Conservation (phyloP, 2,113 vertebrate genomes). For the Megaleporinus macrocephalus region DNA sequence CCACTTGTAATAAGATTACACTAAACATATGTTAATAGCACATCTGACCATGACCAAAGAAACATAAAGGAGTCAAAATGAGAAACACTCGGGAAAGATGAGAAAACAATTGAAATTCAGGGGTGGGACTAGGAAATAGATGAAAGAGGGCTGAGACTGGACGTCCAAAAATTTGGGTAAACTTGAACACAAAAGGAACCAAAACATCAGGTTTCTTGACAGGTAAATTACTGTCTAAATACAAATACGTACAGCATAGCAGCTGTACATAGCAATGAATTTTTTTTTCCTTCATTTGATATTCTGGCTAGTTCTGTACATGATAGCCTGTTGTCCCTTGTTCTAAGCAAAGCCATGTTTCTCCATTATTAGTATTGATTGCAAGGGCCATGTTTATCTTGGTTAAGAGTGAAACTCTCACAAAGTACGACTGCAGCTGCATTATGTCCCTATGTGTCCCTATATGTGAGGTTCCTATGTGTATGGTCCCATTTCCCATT, state of each 20-base stretch:
- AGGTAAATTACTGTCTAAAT: neutral
- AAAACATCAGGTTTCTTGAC: neutral
- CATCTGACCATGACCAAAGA: too few relatives aligned
- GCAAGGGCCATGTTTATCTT: neutral
- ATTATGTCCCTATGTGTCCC: neutral
- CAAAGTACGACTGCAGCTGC: conserved; percentile 31
- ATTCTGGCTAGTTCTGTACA: conserved; percentile 1
- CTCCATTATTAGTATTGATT: conserved; percentile 47
- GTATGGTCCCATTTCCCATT: conserved; percentile 11
- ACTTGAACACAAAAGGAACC: neutral
- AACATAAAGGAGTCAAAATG: too few relatives aligned
- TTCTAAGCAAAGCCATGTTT: conserved; percentile 30
- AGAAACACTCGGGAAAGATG: too few relatives aligned
- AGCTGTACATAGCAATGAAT: neutral
- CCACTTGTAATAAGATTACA: too few relatives aligned
- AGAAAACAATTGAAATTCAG: too few relatives aligned
- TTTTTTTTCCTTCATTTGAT: neutral
- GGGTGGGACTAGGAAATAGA: too few relatives aligned
- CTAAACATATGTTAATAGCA: too few relatives aligned
- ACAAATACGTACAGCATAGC: neutral
- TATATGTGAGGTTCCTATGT: conserved; percentile 15
- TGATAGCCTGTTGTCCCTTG: neutral
- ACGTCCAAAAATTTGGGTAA: neutral
- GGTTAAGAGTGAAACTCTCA: conserved; percentile 6
- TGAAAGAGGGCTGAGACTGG: too few relatives aligned